phyloP scores from a whole-genome alignment of 1,140 invertebrate species.

The Lamellibrachia luymesi region DNA sequence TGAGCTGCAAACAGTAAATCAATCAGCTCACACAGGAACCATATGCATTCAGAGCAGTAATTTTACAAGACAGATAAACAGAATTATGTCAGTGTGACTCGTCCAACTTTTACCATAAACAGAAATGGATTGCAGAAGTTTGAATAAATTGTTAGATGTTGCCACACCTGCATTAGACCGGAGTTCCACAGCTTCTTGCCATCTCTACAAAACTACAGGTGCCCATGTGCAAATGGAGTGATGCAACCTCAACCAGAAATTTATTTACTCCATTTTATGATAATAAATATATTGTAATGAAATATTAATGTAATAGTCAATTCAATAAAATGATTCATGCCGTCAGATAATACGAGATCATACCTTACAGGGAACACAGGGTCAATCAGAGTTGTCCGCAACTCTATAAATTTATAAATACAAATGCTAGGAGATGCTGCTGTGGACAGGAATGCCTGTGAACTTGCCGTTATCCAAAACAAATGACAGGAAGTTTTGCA shows the following conservation, averaged over 20 bases:
- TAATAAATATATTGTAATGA: background rate
- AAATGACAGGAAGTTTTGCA: background rate
- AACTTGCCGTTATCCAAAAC: background rate
- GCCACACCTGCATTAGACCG: background rate
- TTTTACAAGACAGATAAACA: background rate
- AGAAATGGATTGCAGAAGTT: background rate
- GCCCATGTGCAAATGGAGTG: background rate
- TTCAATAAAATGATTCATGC: background rate
- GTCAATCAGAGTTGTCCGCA: background rate
- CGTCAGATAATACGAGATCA: background rate
- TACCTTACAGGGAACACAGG: background rate
- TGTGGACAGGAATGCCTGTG: background rate
- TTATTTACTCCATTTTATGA: background rate
- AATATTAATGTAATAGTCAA: background rate
- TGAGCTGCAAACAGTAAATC: background rate
- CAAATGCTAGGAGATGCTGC: background rate
- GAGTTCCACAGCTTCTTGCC: background rate
- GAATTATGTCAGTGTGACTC: background rate
- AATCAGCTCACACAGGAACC: constrained; percentile 4
- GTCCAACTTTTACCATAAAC: background rate
- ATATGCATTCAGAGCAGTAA: constrained; percentile 7
- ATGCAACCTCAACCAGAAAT: background rate
- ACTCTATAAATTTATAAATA: background rate
- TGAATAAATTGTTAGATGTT: background rate
- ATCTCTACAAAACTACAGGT: background rate